Percentiles rank a stretch among this genome's conserved stretches.
phyloP scores from a whole-genome alignment of 1,140 invertebrate species.

The Pectinophora gossypiella region DNA sequence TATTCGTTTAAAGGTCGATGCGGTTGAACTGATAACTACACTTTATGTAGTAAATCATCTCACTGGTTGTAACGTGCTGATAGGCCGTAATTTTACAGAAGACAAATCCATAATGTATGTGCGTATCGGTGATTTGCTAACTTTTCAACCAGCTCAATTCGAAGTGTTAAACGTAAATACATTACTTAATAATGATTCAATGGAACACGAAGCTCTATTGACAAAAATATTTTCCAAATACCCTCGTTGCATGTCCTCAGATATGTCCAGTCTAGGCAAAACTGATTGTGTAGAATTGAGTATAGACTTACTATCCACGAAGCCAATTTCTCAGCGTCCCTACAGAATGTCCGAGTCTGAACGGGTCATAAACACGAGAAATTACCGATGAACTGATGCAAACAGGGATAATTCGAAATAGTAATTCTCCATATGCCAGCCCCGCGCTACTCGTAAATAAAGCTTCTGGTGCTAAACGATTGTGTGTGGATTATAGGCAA shows the following conservation, averaged over 20 bases:
- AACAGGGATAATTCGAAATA: not conserved
- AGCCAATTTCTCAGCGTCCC: slow-evolving; percentile 17
- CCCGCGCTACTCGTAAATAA: not conserved
- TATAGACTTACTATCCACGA: slow-evolving; percentile 19
- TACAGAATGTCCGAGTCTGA: slow-evolving; percentile 16
- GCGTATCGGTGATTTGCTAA: slow-evolving; percentile 6
- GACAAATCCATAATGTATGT: slow-evolving; percentile 8
- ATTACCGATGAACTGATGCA: not conserved
- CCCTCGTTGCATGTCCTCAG: slow-evolving; percentile 5
- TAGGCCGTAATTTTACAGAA: slow-evolving; percentile 16
- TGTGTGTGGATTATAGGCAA: not conserved
- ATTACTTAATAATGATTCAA: not conserved
- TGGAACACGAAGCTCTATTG: not conserved
- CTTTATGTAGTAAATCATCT: slow-evolving; percentile 11
- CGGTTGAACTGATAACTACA: slow-evolving; percentile 3
- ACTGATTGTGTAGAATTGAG: slow-evolving; percentile 14
- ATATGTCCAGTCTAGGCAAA: slow-evolving; percentile 8
- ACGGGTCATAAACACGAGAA: slow-evolving; percentile 7
- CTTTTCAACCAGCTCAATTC: slow-evolving; percentile 4
- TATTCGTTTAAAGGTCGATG: slow-evolving; percentile 8
- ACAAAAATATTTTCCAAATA: slow-evolving; percentile 10
- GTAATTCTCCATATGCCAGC: not conserved
- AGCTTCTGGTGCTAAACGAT: not conserved
- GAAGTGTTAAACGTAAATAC: not conserved
- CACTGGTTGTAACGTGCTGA: slow-evolving; percentile 9